Base-by-base conservation (phyloP, 2,888 invertebrate genomes). In the Eilema caniola region DNA sequence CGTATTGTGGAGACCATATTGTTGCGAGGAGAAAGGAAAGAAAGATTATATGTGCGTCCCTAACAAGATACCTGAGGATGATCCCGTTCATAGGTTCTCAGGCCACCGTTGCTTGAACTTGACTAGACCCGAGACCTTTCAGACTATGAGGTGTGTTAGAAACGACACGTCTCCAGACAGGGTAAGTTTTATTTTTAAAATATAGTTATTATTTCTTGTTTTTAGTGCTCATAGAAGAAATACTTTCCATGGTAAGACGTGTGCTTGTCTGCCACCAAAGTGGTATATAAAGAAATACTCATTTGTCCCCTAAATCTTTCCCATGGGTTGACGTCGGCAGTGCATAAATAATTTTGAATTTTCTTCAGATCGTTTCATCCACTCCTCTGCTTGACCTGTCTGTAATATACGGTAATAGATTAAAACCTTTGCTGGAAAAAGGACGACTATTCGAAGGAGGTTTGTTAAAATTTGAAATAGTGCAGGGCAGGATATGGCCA, bases 1-100 rank as follows among this genome's bases (percentile, higher is more conserved):
- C 69, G 73, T 89, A 12, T 31, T 70, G 0, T 88, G 89, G 90
- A 87, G 81, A 41, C 87, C 89, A 1, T 87, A 89, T 59, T 90
- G 90, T 75, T 89, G 90, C 33, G n/a, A 69, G 0, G 75, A 80
- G 7, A 85, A 82, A 73, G 90, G 89, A 23, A 89, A 85, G 64
- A 77, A 77, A 0, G 89, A 90, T 64, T 78, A 77, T 25, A 84
- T 74, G 61, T 90, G 90, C 37, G 79, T 74, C 0, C 87, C 86
- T 7, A 88, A 86, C 74, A 79, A 81, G 62, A 77, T 90, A 20
- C 89, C 89, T 8, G 81, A 85, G 23, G 86, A 89, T 62, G 90
- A 90, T 62, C 90, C 90, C 0, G 90, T 90, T 0, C 89, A 89
- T 70, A 86, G 89, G 53, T 90, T 89, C 80, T 88, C 89, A 2